Evolutionary conservation across 2,888 invertebrate species (phyloP).

Genomic region (Tenodera sinensis): DNA sequence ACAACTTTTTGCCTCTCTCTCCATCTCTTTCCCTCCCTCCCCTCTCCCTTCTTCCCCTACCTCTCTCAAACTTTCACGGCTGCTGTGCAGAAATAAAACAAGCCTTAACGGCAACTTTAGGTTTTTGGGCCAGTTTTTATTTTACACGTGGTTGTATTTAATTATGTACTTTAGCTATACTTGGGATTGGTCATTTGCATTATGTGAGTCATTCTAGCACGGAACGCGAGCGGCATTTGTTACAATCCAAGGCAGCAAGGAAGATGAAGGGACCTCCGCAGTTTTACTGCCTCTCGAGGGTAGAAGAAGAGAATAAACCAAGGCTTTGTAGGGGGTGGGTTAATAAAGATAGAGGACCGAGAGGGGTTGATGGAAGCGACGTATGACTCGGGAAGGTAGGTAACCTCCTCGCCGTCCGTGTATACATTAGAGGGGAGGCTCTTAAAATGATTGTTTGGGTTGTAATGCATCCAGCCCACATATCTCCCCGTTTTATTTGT

Average conservation of each 20-base stretch:
- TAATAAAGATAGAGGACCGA: conserved; percentile 25
- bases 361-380: conserved; percentile 9
- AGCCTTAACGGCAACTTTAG: no score
- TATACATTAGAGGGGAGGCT: background rate
- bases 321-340: conserved; percentile 14
- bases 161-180: background rate
- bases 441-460: background rate
- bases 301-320: background rate
- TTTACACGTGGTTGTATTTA: background rate
- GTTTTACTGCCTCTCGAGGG: background rate
- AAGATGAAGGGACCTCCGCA: background rate
- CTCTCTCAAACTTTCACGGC: no score
- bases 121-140: background rate
- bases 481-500: background rate
- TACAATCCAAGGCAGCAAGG: background rate
- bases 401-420: background rate
- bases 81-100: no score
- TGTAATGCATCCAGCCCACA: background rate
- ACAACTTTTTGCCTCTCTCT: no score
- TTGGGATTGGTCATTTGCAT: background rate
- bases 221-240: background rate
- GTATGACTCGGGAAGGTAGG: background rate
- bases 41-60: no score
- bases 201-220: background rate
- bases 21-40: no score